Evolutionary conservation across 2,888 invertebrate genomes (phyloP).

Genomic region (Keiferia lycopersicella): DNA sequence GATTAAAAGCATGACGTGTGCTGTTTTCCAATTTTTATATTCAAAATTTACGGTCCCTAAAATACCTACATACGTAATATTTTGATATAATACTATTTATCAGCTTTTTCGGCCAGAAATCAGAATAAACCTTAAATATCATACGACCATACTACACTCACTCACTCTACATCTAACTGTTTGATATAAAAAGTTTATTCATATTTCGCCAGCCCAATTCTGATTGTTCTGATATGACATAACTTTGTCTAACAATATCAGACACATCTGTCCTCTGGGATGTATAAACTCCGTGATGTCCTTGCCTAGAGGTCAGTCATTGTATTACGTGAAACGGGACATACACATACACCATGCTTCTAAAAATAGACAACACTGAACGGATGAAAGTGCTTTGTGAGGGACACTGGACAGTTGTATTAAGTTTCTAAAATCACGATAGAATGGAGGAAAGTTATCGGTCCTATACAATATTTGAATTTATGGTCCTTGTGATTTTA

Average conservation of each 20-base stretch:
- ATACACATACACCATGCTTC: neutral
- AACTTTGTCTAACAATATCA: neutral
- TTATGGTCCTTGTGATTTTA: no score
- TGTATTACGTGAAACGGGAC: neutral
- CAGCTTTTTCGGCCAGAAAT: neutral
- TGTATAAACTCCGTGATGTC: neutral
- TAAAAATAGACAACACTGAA: neutral
- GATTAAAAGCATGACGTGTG: constrained; percentile 6
- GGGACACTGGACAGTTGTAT: neutral
- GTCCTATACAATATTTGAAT: no score
- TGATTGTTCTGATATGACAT: neutral
- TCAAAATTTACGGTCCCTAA: neutral
- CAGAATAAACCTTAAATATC: no score
- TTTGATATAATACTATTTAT: neutral
- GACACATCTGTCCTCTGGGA: neutral
- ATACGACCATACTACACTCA: no score
- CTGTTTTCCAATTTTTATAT: neutral
- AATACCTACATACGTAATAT: neutral
- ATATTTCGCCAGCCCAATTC: no score
- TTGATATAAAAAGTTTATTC: neutral
- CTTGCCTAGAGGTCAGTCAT: constrained; percentile 5
- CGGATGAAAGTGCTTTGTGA: neutral
- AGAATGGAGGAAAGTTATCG: no score
- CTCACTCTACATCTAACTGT: no score
- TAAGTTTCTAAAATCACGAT: no score